Evolutionary conservation across 2,888 invertebrate genomes (phyloP), one percentile per base, ranked within the genome.

Genomic region (Pseudococcus viburni): DNA sequence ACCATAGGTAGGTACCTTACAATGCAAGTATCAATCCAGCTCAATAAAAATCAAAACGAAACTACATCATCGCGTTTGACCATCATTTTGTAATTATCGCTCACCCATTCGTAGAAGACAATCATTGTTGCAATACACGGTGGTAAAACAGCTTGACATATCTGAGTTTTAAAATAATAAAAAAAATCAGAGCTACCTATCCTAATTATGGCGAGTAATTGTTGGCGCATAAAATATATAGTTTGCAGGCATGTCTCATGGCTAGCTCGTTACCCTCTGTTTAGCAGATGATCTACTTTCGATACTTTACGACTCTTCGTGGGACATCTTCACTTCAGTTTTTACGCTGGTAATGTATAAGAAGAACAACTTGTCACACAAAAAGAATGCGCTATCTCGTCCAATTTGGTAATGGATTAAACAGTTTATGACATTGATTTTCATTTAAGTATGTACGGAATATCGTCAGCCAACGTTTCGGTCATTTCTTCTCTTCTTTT

Each of bases 211-310:
- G 80, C 33, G 19, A 83, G 80, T 83, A 83, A 83, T 83, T 83
- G 80, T 42, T 46, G 46, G 80, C 42, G 80, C 33, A 33, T 83
- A 83, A 83, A 83, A 83, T 83, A 83, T 83, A 83, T 46, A 46
- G 46, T 83, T 59, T 42, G 80, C 17, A 46, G 46, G 80, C 80
- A 83, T 83, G 80, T 46, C 46, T 83, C 80, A 83, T 46, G 80
- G 19, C 46, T 19, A 46, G 80, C 80, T 83, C 80, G 80, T 83
- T 83, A 83, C 80, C 80, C 80, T 83, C 80, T 83, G 80, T 83
- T 83, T 83, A 83, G 80, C 80, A 83, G 80, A 83, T 83, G 80
- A 46, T 83, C 80, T 83, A 83, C 80, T 83, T 83, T 83, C 80
- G 80, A 83, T 83, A 33, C 46, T 83, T 83, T 46, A 46, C n/a